Evolutionary conservation across 2,888 invertebrate genomes (phyloP), one percentile per base, ranked within the genome.

Genomic region (Gerris lacustris): DNA sequence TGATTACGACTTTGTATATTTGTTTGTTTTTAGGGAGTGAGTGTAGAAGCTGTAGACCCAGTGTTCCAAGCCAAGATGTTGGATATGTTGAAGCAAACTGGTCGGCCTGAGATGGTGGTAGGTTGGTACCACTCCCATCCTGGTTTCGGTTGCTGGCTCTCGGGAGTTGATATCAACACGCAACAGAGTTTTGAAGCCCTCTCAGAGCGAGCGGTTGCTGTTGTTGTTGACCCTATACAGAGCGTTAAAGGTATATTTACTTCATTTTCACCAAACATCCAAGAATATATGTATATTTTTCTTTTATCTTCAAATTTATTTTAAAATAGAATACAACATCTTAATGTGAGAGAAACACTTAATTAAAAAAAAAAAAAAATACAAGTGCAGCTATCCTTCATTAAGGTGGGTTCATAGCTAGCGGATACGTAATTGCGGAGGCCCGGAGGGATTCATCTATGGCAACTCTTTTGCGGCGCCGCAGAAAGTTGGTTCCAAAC

Each of bases 61-160:
- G 99, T 99, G 47, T 99, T 99, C 80, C 99, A 99, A 83, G 78
- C 78, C 6, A 98, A 97, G 84, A 99, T 99, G 98, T 90, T 99
- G 78, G 87, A 88, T 78, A 87, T 87, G 87, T 69, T 78, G 66
- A 76, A 77, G 69, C 98, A 99, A 83, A 99, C 98, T 68, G 99
- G 99, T 6, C 85, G 98, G 70, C 99, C 98, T 0, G 99, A 99
- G 84, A 99, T 99, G 98, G 99, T 99, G 18, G 99, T 99, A 70
- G 99, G 96, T 75, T 88, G 88, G 88, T 98, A 99, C 80, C 99
- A 99, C 80, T 97, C 97, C 69, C 99, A 99, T 88, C 99, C 99
- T 77, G 99, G 99, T 55, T 99, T 99, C 82, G 99, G 99, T 64
- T 99, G 99, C 81, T 99, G 99, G 99, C 83, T 99, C 73, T 99